Percentiles rank a stretch among this genome's conserved stretches.
Conservation (phyloP, 2,797 vertebrate species). For the Hippoglossus hippoglossus region DNA sequence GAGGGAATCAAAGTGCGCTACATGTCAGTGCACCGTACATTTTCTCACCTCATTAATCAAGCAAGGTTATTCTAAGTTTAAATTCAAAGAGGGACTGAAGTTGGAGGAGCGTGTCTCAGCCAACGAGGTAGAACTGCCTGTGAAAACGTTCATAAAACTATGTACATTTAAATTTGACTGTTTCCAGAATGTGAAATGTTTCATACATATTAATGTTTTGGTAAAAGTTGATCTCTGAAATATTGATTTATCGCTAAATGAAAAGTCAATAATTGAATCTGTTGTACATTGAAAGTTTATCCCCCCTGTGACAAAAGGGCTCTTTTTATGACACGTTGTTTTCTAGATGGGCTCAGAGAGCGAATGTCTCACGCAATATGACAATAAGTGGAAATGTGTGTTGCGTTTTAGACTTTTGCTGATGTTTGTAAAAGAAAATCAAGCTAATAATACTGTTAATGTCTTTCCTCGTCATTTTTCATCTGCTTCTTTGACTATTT, state of each 20-base stretch:
- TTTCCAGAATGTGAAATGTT: neutral
- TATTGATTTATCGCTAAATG: constrained; percentile 38
- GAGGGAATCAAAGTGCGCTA: constrained; percentile 41
- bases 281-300: constrained; percentile 9
- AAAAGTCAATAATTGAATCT: constrained; percentile 5
- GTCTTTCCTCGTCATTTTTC: constrained; percentile 11
- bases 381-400: constrained; percentile 28
- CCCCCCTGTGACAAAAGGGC: neutral
- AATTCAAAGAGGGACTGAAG: constrained; percentile 31
- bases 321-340: neutral
- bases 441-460: constrained; percentile 6
- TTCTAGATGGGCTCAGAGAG: neutral
- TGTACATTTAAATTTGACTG: constrained; percentile 3
- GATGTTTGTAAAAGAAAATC: constrained; percentile 13
- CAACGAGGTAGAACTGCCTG: constrained; percentile 11
- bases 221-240: constrained; percentile 9
- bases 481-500: constrained; percentile 7
- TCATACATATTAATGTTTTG: constrained; percentile 7
- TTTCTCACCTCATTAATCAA: constrained; percentile 71
- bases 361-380: neutral
- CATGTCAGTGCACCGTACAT: constrained; percentile 43
- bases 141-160: constrained; percentile 40
- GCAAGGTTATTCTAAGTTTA: constrained; percentile 58
- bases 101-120: constrained; percentile 27
- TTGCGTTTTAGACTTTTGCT: neutral